Percentiles rank a stretch among this genome's conserved stretches.
Conservation (phyloP, 2,113 vertebrate species). For the Syrmaticus mikado region DNA sequence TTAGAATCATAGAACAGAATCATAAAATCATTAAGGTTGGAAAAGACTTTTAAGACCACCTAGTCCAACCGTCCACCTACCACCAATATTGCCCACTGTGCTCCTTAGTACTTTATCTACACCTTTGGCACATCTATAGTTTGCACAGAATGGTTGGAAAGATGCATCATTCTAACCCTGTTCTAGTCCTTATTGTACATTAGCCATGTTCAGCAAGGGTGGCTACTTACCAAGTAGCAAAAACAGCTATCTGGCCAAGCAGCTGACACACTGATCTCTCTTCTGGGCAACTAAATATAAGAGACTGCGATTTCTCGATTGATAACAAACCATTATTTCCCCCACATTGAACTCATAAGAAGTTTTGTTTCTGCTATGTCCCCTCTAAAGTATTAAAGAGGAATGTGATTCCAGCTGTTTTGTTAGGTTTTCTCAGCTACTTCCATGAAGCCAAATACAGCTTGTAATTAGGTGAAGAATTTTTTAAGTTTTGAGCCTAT, state of each 20-base stretch:
- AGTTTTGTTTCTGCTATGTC: neutral
- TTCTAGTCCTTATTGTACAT: neutral
- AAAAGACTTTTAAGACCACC: no score
- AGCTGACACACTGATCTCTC: neutral
- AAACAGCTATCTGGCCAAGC: neutral
- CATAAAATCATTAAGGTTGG: no score
- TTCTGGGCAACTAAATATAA: neutral
- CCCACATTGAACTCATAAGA: neutral
- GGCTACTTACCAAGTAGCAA: constrained; percentile 27
- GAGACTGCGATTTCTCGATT: neutral
- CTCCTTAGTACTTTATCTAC: no score
- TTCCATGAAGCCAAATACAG: constrained; percentile 2
- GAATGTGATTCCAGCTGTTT: neutral
- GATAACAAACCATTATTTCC: neutral
- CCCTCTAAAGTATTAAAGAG: neutral
- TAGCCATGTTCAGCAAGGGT: neutral
- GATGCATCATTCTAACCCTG: neutral
- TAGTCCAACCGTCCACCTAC: no score
- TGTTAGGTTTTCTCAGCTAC: neutral
- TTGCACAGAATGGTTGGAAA: neutral
- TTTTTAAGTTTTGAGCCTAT: constrained; percentile 6
- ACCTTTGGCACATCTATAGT: neutral
- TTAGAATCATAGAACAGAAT: neutral
- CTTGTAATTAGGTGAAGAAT: neutral
- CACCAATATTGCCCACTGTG: no score